phyloP scores from a whole-genome alignment of 2,888 invertebrate genomes.

The Tridacna crocea region DNA sequence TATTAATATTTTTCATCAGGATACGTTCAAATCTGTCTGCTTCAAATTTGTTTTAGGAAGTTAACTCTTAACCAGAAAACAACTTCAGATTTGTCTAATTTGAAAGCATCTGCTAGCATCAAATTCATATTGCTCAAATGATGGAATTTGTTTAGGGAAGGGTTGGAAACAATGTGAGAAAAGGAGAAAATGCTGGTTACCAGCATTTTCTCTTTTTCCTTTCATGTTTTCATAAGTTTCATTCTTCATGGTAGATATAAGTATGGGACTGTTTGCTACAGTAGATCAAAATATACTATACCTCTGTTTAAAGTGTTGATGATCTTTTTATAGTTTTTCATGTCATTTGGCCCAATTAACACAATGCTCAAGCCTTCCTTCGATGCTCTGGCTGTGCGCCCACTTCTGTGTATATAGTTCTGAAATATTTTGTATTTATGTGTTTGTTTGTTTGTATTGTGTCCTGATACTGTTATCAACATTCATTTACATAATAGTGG shows the following conservation, averaged over 20 bases:
- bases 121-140: no score
- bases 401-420: constrained; percentile 98
- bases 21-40: no score
- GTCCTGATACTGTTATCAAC: no score
- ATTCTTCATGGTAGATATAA: neutral
- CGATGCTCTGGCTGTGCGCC: constrained; percentile 96
- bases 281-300: constrained; percentile 80
- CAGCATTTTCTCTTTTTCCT: neutral
- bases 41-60: no score
- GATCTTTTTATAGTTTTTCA: constrained; percentile 90
- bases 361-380: constrained; percentile 95
- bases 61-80: no score
- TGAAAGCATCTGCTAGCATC: no score
- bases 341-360: constrained; percentile 95
- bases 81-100: no score
- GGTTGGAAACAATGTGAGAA: no score
- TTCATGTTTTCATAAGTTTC: neutral
- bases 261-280: neutral
- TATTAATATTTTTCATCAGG: no score
- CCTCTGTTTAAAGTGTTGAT: constrained; percentile 93
- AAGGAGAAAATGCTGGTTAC: neutral
- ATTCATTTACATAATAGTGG: no score
- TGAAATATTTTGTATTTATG: constrained; percentile 75
- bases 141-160: no score
- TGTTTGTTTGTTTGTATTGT: neutral